Evolutionary conservation across 2,888 invertebrate genomes (phyloP), one percentile per base, ranked within the genome.

Genomic region (Choristoneura rosaceana): DNA sequence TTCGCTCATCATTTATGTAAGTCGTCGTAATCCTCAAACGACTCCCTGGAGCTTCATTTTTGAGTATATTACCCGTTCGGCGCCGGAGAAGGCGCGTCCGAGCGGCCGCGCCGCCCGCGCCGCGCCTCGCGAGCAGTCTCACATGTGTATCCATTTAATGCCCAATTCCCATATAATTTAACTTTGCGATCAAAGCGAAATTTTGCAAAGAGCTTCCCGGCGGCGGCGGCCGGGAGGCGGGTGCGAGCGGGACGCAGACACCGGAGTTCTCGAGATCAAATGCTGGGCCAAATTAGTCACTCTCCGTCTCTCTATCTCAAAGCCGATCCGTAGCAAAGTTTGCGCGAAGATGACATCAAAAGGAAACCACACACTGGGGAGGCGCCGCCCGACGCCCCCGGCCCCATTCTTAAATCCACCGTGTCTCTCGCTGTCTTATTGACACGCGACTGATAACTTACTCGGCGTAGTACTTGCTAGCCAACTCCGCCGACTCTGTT

Each of bases 341-440:
- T 94, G 93, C 93, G 93, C 94, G 93, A 94, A 94, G 94, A 94
- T 94, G 93, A 94, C 94, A 93, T 94, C 94, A 94, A 94, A 94
- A 93, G 94, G 93, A 93, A 94, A 93, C 94, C 93, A 93, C 93
- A 93, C 92, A 93, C 91, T 91, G 91, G 93, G 94, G 92, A 87
- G 93, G 92, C 85, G 87, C 82, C 86, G 81, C 81, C 83, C 80
- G 79, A 74, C 82, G 75, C 81, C 82, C 80, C 89, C 90, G 84
- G 84, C 90, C 92, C 88, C 92, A 88, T 88, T 90, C 92, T 92
- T 89, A 88, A 89, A 91, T 88, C 91, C 88, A 88, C 91, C 92
- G 91, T 90, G 91, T 91, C 91, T 81, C 84, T 86, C 86, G 87
- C 88, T 89, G 92, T 91, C 93, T 94, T 93, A 93, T 94, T 93